Evolutionary conservation across 2,113 vertebrate species (phyloP), one percentile per base, ranked within the genome.

Genomic region (Verasper variegatus): DNA sequence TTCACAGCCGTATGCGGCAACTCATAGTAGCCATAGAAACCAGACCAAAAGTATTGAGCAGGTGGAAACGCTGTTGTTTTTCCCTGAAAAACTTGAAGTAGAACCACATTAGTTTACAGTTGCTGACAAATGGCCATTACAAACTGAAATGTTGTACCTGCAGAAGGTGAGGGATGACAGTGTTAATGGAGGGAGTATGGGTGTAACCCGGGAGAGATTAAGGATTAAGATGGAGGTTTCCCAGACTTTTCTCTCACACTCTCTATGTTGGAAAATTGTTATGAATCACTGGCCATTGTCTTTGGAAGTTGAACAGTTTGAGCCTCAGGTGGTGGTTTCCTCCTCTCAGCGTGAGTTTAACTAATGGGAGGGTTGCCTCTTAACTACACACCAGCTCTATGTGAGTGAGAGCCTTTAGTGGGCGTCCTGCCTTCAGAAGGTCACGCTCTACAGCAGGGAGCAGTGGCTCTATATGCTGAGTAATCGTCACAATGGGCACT

Each of bases 401-500:
- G 17, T 0, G 10, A 24, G 15, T 5, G 31, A 59, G 31, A 51
- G 61, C 20, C 52, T 57, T 49, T 4, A 45, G 12, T 13, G 3
- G 55, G 21, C 14, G 24, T 64, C 23, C 20, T 61, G 57, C 35
- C 49, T 45, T 55, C 7, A 55, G 45, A 51, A 78, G 60, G 59
- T 47, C 20, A 45, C 40, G 26, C 18, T 17, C 18, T 17, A n/a
- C 40, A 59, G 23, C 37, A 31, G 40, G 20, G 57, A 71, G 26
- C 68, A 5, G 40, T 21, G 40, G 42, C 47, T 56, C 72, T 54
- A 2, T 71, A 45, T 55, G 47, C 54, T 52, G 18, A 61, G 45
- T 71, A 61, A 62, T 56, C 10, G 26, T 68, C 37, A 67, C 49
- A 49, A 6, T 56, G 49, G 49, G 59, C 51, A 52, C 10, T 54